Evolutionary conservation across 92 coral and sea anemone genomes (phyloP).

Genomic region (Diadumene lineata): DNA sequence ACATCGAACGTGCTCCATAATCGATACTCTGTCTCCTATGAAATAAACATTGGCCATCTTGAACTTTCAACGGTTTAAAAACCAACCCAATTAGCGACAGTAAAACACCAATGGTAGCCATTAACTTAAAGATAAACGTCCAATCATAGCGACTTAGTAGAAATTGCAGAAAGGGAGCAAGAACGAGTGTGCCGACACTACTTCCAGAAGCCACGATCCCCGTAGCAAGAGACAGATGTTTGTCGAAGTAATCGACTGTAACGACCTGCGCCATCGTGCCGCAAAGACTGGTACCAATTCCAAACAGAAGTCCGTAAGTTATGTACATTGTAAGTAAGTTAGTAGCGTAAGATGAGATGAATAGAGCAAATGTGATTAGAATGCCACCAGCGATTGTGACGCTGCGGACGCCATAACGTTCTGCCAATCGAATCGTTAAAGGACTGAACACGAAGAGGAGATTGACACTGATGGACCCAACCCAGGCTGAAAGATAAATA

Average conservation of each 20-base stretch:
- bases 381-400: constrained; percentile 89
- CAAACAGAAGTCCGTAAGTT: constrained; percentile 86
- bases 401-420: constrained; percentile 78
- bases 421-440: constrained; percentile 83
- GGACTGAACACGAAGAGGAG: constrained; percentile 94
- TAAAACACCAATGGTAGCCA: constrained; percentile 67
- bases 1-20: constrained; percentile 18
- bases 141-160: constrained; percentile 68
- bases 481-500: constrained; percentile 78
- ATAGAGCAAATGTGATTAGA: constrained; percentile 77
- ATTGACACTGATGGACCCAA: constrained; percentile 89
- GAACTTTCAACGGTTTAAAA: constrained; percentile 47
- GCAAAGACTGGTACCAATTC: constrained; percentile 88
- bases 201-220: constrained; percentile 96
- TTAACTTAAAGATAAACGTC: constrained; percentile 67
- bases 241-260: constrained; percentile 82
- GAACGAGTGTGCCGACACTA: constrained; percentile 80
- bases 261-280: constrained; percentile 87
- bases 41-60: constrained; percentile 1
- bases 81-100: constrained; percentile 75
- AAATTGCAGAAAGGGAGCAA: constrained; percentile 81
- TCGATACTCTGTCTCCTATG: constrained; percentile 20
- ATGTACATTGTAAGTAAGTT: constrained; percentile 70
- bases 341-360: constrained; percentile 79
- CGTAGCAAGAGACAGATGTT: constrained; percentile 86